These are phyloP conservation scores for Philopotamus ludificatus DNA, from an alignment of 1,140 invertebrate species.

Conservation along the genomic window DNA sequence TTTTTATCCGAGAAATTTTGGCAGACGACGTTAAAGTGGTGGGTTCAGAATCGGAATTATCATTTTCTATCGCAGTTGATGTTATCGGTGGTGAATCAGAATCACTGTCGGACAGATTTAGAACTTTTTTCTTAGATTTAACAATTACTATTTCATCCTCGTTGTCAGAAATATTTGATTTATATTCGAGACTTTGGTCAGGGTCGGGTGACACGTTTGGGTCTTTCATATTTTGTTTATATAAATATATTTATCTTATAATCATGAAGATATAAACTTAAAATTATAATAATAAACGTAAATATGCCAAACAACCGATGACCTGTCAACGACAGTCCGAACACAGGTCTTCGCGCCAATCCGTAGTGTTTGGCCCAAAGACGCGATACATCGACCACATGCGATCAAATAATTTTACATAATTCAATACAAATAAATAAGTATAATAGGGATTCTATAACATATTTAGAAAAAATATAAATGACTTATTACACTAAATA, in stretches of 20 bases:
- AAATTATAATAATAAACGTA: not conserved
- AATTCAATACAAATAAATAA: too few relatives aligned
- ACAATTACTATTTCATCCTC: constrained; percentile 22
- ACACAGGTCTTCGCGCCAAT: too few relatives aligned
- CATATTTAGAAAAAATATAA: too few relatives aligned
- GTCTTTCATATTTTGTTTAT: not conserved
- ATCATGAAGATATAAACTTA: not conserved
- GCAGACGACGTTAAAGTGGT: not conserved
- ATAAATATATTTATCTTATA: not conserved
- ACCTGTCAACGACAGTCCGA: too few relatives aligned
- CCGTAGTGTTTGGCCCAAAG: too few relatives aligned
- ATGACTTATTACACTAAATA: too few relatives aligned
- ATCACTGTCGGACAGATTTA: constrained; percentile 14
- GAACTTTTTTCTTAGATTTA: constrained; percentile 22
- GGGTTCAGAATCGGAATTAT: not conserved
- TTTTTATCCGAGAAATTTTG: constrained; percentile 8
- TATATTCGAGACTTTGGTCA: too few relatives aligned
- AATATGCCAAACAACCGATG: not conserved
- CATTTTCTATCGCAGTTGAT: not conserved
- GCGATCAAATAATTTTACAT: too few relatives aligned
- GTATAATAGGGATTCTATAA: too few relatives aligned
- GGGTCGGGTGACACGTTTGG: not conserved
- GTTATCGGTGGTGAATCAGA: constrained; percentile 14
- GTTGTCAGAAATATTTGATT: constrained; percentile 21
- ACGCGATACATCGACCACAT: too few relatives aligned